phyloP scores from a whole-genome alignment of 2,888 invertebrate genomes.

The Phoenoteleia sp. region DNA sequence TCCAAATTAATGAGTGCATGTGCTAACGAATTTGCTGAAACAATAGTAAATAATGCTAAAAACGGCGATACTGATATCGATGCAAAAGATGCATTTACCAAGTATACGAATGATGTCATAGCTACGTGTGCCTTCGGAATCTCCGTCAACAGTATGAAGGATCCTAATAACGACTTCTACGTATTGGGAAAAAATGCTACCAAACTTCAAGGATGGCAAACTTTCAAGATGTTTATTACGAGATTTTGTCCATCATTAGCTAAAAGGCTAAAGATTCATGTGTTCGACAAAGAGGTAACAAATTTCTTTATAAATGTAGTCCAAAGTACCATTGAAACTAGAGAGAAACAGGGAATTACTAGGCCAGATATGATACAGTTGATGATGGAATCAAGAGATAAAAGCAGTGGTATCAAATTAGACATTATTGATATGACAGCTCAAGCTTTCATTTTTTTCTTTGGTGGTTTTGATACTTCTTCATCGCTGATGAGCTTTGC shows the following conservation, averaged over 20 bases:
- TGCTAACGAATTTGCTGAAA: constrained; percentile 78
- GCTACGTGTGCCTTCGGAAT: constrained; percentile 80
- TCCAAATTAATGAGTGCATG: constrained; percentile 86
- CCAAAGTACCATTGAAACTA: background rate
- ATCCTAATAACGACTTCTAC: constrained; percentile 71
- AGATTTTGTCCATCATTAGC: background rate
- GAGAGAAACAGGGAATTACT: background rate
- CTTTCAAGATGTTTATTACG: background rate
- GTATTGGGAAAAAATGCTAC: constrained; percentile 69
- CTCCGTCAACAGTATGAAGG: constrained; percentile 78
- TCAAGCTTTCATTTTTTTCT: background rate
- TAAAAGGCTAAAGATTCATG: background rate
- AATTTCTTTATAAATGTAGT: background rate
- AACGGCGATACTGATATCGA: constrained; percentile 72
- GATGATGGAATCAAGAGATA: background rate
- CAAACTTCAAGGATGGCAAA: constrained; percentile 33
- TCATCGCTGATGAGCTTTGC: background rate
- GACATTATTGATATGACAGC: background rate
- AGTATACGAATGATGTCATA: background rate
- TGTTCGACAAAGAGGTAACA: background rate
- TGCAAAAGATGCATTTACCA: constrained; percentile 77
- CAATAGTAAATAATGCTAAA: constrained; percentile 69
- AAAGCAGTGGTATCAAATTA: background rate
- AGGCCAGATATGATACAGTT: background rate
- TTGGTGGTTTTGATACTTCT: constrained; percentile 61